These are phyloP conservation scores for Caranx melampygus DNA, from an alignment of 2,113 vertebrate genomes.

Conservation along the genomic window DNA sequence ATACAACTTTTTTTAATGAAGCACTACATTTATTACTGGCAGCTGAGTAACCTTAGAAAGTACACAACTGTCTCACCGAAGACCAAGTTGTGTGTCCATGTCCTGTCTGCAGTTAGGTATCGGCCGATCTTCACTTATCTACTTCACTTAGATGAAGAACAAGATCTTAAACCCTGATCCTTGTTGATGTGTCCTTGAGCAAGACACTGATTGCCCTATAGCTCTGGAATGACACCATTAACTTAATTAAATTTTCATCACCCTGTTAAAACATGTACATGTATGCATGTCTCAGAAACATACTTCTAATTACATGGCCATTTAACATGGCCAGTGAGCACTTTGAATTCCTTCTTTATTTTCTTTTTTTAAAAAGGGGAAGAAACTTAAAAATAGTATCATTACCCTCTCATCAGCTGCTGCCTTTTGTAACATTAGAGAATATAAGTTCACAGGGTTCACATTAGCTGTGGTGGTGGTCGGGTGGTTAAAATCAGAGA, in stretches of 20 bases:
- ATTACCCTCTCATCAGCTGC: constrained; percentile 49
- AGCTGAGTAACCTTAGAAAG: too few relatives aligned
- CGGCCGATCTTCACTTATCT: too few relatives aligned
- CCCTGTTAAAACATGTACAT: constrained; percentile 43
- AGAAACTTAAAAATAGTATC: constrained; percentile 48
- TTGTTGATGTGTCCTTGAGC: constrained; percentile 57
- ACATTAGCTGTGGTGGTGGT: constrained; percentile 68
- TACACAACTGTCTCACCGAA: not conserved
- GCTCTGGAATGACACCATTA: constrained; percentile 54
- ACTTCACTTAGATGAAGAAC: not conserved
- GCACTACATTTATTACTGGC: not conserved
- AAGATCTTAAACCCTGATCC: not conserved
- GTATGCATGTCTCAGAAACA: constrained; percentile 48
- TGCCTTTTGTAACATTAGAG: constrained; percentile 61
- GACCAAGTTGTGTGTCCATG: not conserved
- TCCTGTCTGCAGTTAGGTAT: not conserved
- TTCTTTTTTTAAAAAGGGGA: constrained; percentile 8
- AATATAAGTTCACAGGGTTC: constrained; percentile 66
- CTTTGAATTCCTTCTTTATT: constrained; percentile 38
- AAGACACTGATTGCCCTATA: constrained; percentile 36
- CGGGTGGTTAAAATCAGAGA: constrained; percentile 55
- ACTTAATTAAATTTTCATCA: constrained; percentile 55
- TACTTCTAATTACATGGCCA: constrained; percentile 51
- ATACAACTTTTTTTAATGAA: not conserved
- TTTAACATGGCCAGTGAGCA: constrained; percentile 44